Percentiles rank a stretch among this genome's conserved stretches.
These are phyloP conservation scores for Cynocephalus volans DNA, from an alignment of 2,113 vertebrate genomes.

Conservation along the genomic window DNA sequence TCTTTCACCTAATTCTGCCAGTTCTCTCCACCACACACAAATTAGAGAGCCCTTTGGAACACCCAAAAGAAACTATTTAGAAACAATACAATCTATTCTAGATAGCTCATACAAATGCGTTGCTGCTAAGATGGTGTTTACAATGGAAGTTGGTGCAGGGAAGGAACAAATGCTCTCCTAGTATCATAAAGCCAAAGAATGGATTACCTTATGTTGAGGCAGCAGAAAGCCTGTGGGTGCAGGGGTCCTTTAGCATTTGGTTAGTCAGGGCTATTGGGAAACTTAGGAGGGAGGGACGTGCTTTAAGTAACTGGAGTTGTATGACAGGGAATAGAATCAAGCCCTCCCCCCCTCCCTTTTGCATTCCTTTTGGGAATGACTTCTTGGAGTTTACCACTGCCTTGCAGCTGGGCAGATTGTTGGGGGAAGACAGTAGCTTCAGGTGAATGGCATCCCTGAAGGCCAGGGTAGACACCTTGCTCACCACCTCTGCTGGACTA, in stretches of 20 bases:
- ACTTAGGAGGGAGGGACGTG: background rate
- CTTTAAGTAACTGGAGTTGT: background rate
- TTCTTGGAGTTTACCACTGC: background rate
- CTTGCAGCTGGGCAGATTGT: too few species aligned
- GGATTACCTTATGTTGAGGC: background rate
- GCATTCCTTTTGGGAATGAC: background rate
- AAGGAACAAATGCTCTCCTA: background rate
- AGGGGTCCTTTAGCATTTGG: background rate
- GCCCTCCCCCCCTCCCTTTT: accelerated
- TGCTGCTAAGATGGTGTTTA: background rate
- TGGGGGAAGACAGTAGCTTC: background rate
- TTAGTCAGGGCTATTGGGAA: background rate
- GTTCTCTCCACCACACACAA: background rate
- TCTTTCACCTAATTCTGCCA: background rate
- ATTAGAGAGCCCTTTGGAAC: background rate
- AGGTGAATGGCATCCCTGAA: background rate
- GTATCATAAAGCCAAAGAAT: background rate
- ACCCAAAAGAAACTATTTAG: background rate
- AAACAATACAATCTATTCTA: background rate
- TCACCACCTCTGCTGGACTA: background rate
- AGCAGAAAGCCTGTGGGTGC: background rate
- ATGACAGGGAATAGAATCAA: background rate
- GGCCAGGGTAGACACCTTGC: background rate
- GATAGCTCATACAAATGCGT: background rate
- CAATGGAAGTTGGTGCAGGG: background rate